These are phyloP conservation scores for Heloderma charlesbogerti DNA, from an alignment of 2,113 vertebrate species.

Conservation along the genomic window DNA sequence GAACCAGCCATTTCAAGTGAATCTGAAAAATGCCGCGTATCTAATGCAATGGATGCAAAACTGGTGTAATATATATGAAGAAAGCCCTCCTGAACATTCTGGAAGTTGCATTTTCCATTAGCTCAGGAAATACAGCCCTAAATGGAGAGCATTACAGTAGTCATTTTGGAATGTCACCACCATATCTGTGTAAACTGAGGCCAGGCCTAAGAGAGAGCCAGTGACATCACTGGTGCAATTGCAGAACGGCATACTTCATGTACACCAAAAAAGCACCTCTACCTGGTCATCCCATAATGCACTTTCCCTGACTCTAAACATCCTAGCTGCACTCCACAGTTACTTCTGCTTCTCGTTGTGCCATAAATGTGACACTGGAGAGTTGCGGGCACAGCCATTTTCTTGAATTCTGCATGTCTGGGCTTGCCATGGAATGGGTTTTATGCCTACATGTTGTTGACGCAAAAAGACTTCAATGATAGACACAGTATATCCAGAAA, in stretches of 20 bases:
- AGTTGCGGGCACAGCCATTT: too few relatives aligned
- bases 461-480: too few relatives aligned
- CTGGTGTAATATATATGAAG: neutral
- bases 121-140: neutral
- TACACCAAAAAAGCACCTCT: neutral
- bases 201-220: neutral
- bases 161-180: too few relatives aligned
- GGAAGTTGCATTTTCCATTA: too few relatives aligned
- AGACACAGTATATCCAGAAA: too few relatives aligned
- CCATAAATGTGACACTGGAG: neutral
- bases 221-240: neutral
- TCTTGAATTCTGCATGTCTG: too few relatives aligned
- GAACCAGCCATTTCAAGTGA: too few relatives aligned
- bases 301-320: neutral
- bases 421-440: too few relatives aligned
- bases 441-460: too few relatives aligned
- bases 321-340: too few relatives aligned
- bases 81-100: neutral
- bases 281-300: neutral
- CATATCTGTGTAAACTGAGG: neutral
- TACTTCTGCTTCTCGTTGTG: neutral
- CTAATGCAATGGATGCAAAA: neutral
- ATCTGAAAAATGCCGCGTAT: too few relatives aligned
- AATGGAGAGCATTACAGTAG: neutral
- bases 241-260: neutral